Base-by-base conservation (phyloP, 2,888 invertebrate species). In the Scaeva pyrastri region DNA sequence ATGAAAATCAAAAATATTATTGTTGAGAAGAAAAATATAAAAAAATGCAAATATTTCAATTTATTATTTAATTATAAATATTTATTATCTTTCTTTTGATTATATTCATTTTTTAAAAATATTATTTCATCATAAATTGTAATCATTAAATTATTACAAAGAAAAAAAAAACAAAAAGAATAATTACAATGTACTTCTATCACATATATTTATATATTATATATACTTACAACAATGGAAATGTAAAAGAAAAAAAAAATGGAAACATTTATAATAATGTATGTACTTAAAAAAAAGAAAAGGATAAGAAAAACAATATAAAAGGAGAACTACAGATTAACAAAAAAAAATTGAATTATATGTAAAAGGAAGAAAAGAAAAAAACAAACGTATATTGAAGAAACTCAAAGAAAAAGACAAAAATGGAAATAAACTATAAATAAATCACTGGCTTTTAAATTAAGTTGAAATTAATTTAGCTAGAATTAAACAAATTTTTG, bases 361-460 rank as follows among this genome's bases (percentile, higher is more conserved):
- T 31, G 31, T 48, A 62, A 71, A 55, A 1, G 48, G 31, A 64
- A 52, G 56, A 48, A 66, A 79, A 56, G 36, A 60, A 60, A 31
- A 64, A 41, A 55, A 75, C 70, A 70, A 56, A n/a, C 16, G 68
- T 70, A 74, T 71, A 72, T 48, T 31, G 31, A 31, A 31, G 23
- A 75, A 72, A 75, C 21, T 31, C 36, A 23, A 43, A 50, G 43
- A 76, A 70, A 75, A 19, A 48, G 10, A 72, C 23, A 55, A 83
- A 52, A n/a, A 52, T 39, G 39, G 39, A 83, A 48, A 60, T 48
- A 70, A 58, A 45, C 55, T 70, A 79, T 73, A 64, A 87, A 85
- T 77, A 75, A 82, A 88, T 85, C 85, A 87, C 87, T 85, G 85
- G 87, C 85, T 87, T 88, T 88, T 77, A 77, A 81, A 86, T 86